A percentile compares a stretch with the other conserved stretches of the same genome.
These are phyloP conservation scores for Basileuterus tristriatus DNA, from an alignment of 2,797 vertebrate genomes.

Conservation along the genomic window DNA sequence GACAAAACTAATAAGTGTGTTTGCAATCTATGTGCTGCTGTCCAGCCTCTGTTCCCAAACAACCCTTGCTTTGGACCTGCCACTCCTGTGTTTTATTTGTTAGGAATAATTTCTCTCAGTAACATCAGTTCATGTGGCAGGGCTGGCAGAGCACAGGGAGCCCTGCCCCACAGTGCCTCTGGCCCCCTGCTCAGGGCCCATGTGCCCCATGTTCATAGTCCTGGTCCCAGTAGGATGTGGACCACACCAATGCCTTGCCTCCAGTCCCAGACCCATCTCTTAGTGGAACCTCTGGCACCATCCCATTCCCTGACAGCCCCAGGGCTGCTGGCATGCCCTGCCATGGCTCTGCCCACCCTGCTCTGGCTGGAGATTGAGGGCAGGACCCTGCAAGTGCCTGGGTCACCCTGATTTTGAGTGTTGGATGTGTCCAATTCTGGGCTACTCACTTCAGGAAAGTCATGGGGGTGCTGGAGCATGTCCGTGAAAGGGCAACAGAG, in stretches of 20 bases:
- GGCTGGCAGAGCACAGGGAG: not conserved
- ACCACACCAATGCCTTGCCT: not conserved
- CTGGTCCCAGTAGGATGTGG: not conserved
- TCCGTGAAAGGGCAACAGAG: not conserved
- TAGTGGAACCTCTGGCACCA: fast-evolving
- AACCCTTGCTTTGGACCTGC: not conserved
- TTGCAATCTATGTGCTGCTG: not conserved
- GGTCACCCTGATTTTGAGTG: not conserved
- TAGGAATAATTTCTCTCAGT: not conserved
- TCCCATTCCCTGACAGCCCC: fast-evolving
- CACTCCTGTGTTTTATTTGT: not conserved
- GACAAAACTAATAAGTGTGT: not conserved
- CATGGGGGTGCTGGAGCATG: not conserved
- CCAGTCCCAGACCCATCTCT: fast-evolving
- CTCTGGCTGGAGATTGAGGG: not conserved
- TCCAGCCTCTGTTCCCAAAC: not conserved
- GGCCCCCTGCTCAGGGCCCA: not conserved
- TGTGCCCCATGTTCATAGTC: fast-evolving
- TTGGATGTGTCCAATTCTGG: fast-evolving
- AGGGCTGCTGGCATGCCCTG: not conserved
- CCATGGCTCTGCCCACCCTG: not conserved
- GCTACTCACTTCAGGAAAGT: not conserved
- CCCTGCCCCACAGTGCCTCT: fast-evolving
- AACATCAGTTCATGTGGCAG: not conserved
- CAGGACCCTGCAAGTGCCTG: not conserved